Conservation (phyloP, 2,113 vertebrate species). For the Pangasianodon gigas region DNA sequence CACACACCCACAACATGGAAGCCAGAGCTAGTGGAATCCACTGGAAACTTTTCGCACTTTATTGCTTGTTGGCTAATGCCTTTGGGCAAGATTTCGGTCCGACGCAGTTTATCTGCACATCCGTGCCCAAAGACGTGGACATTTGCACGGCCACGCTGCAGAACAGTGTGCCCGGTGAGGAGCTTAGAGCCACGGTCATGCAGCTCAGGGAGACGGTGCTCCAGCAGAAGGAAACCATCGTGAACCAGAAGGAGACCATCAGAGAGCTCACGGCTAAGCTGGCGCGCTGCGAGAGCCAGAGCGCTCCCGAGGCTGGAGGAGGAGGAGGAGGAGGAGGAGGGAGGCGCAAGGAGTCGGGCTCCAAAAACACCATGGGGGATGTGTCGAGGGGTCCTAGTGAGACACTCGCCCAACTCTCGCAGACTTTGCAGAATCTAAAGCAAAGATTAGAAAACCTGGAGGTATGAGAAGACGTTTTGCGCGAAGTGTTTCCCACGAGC, state of each 20-base stretch:
- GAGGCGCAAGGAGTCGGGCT: constrained; percentile 77
- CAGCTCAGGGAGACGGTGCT: constrained; percentile 94
- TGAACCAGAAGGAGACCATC: constrained; percentile 95
- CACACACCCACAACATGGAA: constrained; percentile 58
- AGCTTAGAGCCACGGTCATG: constrained; percentile 87
- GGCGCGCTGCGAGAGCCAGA: constrained; percentile 88
- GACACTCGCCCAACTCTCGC: constrained; percentile 90
- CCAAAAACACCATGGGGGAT: constrained; percentile 94
- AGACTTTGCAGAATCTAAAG: constrained; percentile 94
- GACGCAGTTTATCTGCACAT: constrained; percentile 96
- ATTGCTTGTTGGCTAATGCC: constrained; percentile 69
- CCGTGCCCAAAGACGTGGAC: constrained; percentile 93
- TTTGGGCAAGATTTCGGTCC: constrained; percentile 83
- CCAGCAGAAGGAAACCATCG: constrained; percentile 96
- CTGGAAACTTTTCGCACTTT: constrained; percentile 77
- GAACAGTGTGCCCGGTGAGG: constrained; percentile 82
- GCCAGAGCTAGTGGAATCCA: constrained; percentile 58
- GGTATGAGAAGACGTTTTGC: constrained; percentile 69
- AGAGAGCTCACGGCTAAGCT: constrained; percentile 93
- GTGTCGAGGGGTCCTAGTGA: constrained; percentile 89
- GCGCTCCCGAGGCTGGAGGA: constrained; percentile 81
- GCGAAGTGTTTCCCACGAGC: background rate
- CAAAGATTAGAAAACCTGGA: constrained; percentile 92
- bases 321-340: constrained; percentile 61
- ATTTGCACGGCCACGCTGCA: constrained; percentile 88